These are phyloP conservation scores for Drosophila cracens DNA, from an alignment of 2,888 invertebrate species.

Conservation along the genomic window DNA sequence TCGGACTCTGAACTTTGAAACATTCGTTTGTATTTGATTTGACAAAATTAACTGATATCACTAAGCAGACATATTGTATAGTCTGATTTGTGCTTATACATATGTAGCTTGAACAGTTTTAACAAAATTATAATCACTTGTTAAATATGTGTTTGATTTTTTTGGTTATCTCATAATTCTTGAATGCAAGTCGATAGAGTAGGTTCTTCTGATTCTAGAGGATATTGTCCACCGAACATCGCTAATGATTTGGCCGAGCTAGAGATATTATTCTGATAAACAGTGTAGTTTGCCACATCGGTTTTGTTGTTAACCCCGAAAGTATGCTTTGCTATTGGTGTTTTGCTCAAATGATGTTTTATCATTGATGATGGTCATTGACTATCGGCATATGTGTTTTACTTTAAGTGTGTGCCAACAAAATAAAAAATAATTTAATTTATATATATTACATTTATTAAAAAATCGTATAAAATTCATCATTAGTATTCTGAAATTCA, in stretches of 20 bases:
- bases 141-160: neutral
- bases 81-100: too few species aligned
- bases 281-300: neutral
- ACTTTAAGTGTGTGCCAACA: neutral
- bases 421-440: neutral
- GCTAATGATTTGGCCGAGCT: neutral
- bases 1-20: slow-evolving; percentile 10
- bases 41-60: neutral
- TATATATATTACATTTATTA: neutral
- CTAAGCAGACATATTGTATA: too few species aligned
- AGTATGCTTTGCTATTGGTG: neutral
- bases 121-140: neutral
- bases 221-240: neutral
- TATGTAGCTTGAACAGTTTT: neutral
- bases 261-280: neutral
- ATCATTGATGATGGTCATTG: neutral
- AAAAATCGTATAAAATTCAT: neutral
- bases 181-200: neutral
- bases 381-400: neutral
- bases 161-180: neutral
- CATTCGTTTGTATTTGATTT: neutral
- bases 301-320: neutral
- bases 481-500: neutral
- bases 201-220: neutral
- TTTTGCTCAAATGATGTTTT: neutral